Conservation (phyloP, 2,888 invertebrate genomes). For the Drosophila cognata region DNA sequence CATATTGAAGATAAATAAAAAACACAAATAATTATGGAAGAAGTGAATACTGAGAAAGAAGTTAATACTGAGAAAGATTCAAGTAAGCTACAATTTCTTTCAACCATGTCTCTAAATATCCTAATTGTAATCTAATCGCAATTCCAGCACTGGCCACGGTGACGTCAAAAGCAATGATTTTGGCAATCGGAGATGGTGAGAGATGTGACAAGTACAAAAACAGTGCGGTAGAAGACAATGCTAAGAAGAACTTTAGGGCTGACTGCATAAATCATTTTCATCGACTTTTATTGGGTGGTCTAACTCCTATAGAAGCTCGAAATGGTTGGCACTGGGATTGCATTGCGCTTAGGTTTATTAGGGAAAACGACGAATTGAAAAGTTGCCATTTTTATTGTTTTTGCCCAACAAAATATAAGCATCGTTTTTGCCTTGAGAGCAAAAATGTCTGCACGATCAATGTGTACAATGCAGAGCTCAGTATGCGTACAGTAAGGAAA, state of each 20-base stretch:
- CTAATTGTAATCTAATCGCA: neutral
- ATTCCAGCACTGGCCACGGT: neutral
- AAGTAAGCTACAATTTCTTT: neutral
- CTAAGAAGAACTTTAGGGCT: neutral
- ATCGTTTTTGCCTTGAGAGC: neutral
- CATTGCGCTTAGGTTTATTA: neutral
- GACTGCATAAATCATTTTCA: slow-evolving; percentile 22
- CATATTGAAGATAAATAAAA: neutral
- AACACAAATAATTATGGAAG: neutral
- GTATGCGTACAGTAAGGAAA: neutral
- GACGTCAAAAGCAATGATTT: slow-evolving; percentile 4
- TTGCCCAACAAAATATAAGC: no score
- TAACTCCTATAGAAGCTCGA: neutral
- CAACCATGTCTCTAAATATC: neutral
- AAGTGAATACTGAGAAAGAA: neutral
- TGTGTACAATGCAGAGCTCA: slow-evolving; percentile 1
- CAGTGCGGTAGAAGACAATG: neutral
- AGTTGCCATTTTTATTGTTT: slow-evolving; percentile 17
- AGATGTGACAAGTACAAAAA: neutral
- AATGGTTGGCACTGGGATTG: slow-evolving; percentile 24
- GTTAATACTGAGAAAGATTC: neutral
- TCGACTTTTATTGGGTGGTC: slow-evolving; percentile 19
- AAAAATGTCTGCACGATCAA: neutral
- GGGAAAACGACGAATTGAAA: slow-evolving; percentile 9
- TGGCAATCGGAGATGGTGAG: slow-evolving; percentile 30